phyloP scores from a whole-genome alignment of 2,888 invertebrate genomes.

The Julus scandinavius region DNA sequence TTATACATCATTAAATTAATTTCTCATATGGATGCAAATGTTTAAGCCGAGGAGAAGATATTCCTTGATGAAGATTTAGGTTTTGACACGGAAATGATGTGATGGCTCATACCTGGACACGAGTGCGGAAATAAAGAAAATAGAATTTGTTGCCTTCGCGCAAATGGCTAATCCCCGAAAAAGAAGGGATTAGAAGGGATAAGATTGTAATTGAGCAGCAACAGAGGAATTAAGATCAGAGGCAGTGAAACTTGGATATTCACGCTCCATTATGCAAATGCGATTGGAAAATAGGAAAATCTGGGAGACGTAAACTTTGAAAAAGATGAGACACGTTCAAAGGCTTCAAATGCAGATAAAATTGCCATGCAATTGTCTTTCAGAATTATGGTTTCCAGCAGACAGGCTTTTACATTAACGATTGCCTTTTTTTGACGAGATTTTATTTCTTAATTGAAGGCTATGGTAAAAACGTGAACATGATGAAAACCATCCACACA shows the following conservation, averaged over 20 bases:
- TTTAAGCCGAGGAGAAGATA: not conserved
- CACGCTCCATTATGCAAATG: not conserved
- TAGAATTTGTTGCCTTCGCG: constrained; percentile 1
- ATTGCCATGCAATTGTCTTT: not conserved
- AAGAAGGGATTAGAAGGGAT: not conserved
- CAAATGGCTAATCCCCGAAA: constrained; percentile 1
- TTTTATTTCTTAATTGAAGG: not conserved
- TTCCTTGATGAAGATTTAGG: not conserved
- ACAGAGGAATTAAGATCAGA: not conserved
- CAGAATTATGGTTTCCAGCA: not conserved
- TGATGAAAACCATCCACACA: not conserved
- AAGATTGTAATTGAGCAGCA: constrained; percentile 1
- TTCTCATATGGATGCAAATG: constrained; percentile 1
- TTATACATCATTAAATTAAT: not conserved
- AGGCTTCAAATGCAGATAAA: not conserved
- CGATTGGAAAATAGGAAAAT: not conserved
- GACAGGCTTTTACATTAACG: not conserved
- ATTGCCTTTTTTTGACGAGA: not conserved
- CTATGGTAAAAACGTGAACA: not conserved
- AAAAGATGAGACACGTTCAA: constrained; percentile 1
- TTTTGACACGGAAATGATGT: not conserved
- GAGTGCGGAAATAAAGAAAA: not conserved
- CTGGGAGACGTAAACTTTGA: not conserved
- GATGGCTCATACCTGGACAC: not conserved
- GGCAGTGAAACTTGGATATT: not conserved